Base-by-base conservation (phyloP, 2,888 invertebrate genomes). In the Synanthedon tipuliformis region DNA sequence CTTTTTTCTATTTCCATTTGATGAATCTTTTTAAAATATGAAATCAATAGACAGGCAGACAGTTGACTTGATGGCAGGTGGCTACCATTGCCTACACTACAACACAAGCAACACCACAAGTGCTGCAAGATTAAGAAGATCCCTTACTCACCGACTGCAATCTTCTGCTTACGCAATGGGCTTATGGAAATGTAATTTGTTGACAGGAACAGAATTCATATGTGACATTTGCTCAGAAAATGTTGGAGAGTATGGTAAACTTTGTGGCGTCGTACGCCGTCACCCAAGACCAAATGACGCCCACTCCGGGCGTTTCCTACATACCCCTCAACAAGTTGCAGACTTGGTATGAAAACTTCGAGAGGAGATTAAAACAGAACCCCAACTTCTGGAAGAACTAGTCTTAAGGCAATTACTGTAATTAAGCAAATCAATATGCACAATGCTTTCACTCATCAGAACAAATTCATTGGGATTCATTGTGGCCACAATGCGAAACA, bases 331-430 rank as follows among this genome's bases (percentile, higher is more conserved):
- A 92, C 54, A 93, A 93, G 0, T 89, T 99, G 41, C 95, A 97
- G 73, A 93, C 92, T 34, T 99, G 99, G 99, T 99, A 95, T 72
- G 92, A 93, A 59, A 98, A 94, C 73, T 99, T 99, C 72, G 93
- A 96, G 72, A 88, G 98, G 64, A 89, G 96, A 63, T 84, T 98
- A 58, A 91, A 93, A 62, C 93, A 94, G 59, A 97, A 97, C 85
- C 98, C 98, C 1, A 94, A 96, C 73, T 98, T 98, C 77, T 98
- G 98, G 98, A 95, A 92, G 67, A 78, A 75, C 60, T 76, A 78
- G 63, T 1, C 1, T n/a, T 12, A n/a, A 13, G 45, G 45, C 45
- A 34, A 10, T 45, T 13, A 45, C 3, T 15, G n/a, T 13, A 8
- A 45, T 11, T 8, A 13, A 2, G 3, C 41, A 4, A 41, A 23